Percentiles rank a stretch among this genome's conserved stretches.
phyloP scores from a whole-genome alignment of 2,888 invertebrate species.

The Pseudanteris insignis region DNA sequence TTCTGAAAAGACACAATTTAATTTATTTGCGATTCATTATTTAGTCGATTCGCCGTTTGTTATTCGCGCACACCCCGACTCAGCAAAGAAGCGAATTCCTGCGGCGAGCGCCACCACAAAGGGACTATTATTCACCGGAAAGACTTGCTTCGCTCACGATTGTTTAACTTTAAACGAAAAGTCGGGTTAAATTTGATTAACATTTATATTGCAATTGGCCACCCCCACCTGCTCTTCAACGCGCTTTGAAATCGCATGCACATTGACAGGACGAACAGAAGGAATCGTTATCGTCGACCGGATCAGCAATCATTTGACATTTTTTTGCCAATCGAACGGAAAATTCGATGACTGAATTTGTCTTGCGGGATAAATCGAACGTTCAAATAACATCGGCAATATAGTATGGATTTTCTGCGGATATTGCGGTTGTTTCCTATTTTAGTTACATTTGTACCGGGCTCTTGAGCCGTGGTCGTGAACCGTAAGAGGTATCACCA shows the following conservation, averaged over 20 bases:
- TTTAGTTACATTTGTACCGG: too few species aligned
- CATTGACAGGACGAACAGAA: conserved; percentile 37
- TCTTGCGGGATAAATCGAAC: conserved; percentile 3
- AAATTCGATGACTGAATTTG: conserved; percentile 14
- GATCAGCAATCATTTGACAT: conserved; percentile 8
- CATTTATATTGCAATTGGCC: conserved; percentile 42
- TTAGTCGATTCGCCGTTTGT: conserved; percentile 38
- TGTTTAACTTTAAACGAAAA: conserved; percentile 41
- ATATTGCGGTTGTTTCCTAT: too few species aligned
- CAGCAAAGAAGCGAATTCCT: conserved; percentile 36
- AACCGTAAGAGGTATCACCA: too few species aligned
- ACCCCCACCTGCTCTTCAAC: too few species aligned
- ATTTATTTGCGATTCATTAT: conserved; percentile 43
- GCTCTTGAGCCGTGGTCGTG: too few species aligned
- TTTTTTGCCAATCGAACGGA: conserved; percentile 5
- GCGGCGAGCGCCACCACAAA: conserved; percentile 29
- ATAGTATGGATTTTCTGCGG: too few species aligned
- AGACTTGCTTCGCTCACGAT: conserved; percentile 40
- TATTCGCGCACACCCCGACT: conserved; percentile 33
- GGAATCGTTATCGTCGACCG: conserved; percentile 25
- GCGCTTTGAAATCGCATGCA: conserved; percentile 39
- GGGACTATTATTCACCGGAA: conserved; percentile 34
- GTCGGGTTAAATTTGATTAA: conserved; percentile 42
- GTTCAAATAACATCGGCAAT: conserved; percentile 9
- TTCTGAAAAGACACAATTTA: conserved; percentile 24